Evolutionary conservation across 2,888 invertebrate species (phyloP).

Genomic region (Eudemis profundana): DNA sequence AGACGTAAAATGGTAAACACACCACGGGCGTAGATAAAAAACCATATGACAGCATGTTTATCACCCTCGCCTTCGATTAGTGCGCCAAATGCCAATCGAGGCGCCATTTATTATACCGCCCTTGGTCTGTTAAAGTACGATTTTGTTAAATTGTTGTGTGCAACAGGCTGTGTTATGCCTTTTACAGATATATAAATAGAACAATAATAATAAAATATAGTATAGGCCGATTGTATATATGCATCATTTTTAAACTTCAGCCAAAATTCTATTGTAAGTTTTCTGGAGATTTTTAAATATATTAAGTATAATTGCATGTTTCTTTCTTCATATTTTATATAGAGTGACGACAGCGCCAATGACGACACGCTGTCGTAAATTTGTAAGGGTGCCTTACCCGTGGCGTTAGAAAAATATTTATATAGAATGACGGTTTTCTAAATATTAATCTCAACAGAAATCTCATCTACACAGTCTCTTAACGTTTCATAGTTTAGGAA

Average conservation of each 20-base stretch:
- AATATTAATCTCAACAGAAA: background rate
- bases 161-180: slow-evolving; percentile 27
- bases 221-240: slow-evolving; percentile 32
- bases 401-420: too few species aligned
- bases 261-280: background rate
- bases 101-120: background rate
- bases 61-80: background rate
- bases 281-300: background rate
- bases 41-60: background rate
- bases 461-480: background rate
- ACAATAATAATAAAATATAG: slow-evolving; percentile 43
- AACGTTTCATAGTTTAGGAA: too few species aligned
- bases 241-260: too few species aligned
- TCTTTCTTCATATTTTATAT: background rate
- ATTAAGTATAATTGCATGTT: background rate
- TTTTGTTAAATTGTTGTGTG: background rate
- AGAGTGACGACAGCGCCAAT: background rate
- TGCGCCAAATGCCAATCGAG: background rate
- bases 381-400: background rate
- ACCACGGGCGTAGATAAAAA: background rate
- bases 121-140: background rate
- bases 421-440: too few species aligned
- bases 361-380: background rate
- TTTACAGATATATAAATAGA: slow-evolving; percentile 24
- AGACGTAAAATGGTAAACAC: background rate